Evolutionary conservation across 2,113 vertebrate species (phyloP).

Genomic region (Chiloscyllium plagiosum): DNA sequence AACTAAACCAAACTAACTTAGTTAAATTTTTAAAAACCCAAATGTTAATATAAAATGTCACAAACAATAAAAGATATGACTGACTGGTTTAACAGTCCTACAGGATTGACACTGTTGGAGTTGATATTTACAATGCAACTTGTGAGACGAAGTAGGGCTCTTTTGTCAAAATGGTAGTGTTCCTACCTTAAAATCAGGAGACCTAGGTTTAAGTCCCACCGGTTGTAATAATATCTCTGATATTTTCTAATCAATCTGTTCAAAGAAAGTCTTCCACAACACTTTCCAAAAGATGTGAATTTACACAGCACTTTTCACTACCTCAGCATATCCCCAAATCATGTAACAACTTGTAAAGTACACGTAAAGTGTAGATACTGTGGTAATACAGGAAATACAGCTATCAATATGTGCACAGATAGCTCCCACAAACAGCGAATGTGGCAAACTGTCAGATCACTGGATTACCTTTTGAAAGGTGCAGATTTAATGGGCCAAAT

Average conservation of each 20-base stretch:
- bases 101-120: background rate
- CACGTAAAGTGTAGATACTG: no score
- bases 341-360: no score
- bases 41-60: background rate
- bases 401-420: background rate
- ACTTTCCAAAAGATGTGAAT: no score
- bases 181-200: no score
- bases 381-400: no score
- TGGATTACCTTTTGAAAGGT: background rate
- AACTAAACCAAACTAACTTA: background rate
- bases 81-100: background rate
- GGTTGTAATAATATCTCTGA: no score
- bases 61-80: background rate
- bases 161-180: no score
- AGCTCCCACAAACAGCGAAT: background rate
- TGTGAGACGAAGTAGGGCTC: background rate
- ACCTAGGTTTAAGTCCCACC: no score
- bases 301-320: no score
- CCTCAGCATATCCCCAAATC: no score
- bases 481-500: background rate
- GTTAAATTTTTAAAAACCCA: background rate
- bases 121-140: background rate
- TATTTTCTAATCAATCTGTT: no score
- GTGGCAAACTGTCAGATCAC: background rate
- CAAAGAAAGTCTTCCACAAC: background rate